A percentile compares a stretch with the other conserved stretches of the same genome.
Conservation (phyloP, 2,888 invertebrate species). For the Zele albiditarsus region DNA sequence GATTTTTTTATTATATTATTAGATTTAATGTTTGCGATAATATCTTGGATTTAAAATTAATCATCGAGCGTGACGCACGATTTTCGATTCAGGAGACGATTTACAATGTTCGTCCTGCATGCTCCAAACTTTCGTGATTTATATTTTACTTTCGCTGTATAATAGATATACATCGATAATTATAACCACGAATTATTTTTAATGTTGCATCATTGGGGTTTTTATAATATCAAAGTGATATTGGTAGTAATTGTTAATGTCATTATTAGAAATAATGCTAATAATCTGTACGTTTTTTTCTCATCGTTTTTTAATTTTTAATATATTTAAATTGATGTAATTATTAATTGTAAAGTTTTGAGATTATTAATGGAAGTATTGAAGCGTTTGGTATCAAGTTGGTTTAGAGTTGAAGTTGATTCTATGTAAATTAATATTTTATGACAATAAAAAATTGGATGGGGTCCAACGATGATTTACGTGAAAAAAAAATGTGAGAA, state of each 20-base stretch:
- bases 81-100: neutral
- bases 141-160: slow-evolving; percentile 2
- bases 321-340: too few relatives aligned
- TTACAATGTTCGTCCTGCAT: neutral
- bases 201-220: neutral
- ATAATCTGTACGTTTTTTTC: too few relatives aligned
- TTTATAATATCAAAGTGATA: neutral
- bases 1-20: neutral
- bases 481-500: too few relatives aligned
- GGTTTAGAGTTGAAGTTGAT: too few relatives aligned
- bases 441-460: too few relatives aligned
- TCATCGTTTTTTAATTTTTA: too few relatives aligned
- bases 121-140: neutral
- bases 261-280: too few relatives aligned
- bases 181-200: neutral
- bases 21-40: neutral
- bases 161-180: neutral
- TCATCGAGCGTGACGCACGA: neutral
- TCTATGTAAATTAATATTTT: too few relatives aligned
- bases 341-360: too few relatives aligned
- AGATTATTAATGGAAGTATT: too few relatives aligned
- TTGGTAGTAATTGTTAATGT: neutral
- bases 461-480: too few relatives aligned
- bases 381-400: too few relatives aligned
- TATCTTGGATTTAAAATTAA: neutral